Percentiles rank a stretch among this genome's conserved stretches.
Conservation (phyloP, 37 sponge, comb jelly and placozoan species). For the Beroe forskalii region DNA sequence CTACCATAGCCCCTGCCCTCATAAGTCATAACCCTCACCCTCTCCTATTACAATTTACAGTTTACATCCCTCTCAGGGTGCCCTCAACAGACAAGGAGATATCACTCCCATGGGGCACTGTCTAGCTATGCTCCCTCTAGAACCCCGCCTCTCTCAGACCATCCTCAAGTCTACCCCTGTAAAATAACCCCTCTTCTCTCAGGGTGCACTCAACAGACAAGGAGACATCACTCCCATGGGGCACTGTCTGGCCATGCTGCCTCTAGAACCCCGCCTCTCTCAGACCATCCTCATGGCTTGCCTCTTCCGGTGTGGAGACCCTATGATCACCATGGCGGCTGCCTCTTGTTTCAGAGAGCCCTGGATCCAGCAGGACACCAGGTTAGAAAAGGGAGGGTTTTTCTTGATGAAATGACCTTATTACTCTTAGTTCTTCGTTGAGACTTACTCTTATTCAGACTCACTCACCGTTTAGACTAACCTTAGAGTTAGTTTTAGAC, state of each 20-base stretch:
- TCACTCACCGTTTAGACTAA: too few relatives aligned
- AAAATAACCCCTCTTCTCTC: too few relatives aligned
- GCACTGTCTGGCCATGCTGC: slow-evolving; percentile 52
- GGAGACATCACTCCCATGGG: slow-evolving; percentile 65
- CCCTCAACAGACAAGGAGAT: slow-evolving; percentile 36
- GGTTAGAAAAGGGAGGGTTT: too few relatives aligned
- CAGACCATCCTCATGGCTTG: slow-evolving; percentile 38
- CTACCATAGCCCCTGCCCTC: too few relatives aligned
- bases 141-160: slow-evolving; percentile 36
- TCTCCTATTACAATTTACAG: too few relatives aligned
- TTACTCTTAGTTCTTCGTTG: too few relatives aligned
- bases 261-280: slow-evolving; percentile 42
- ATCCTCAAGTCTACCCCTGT: slow-evolving; percentile 5
- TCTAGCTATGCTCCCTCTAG: slow-evolving; percentile 59
- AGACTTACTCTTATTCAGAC: too few relatives aligned
- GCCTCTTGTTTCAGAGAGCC: slow-evolving; percentile 81
- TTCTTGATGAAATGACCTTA: too few relatives aligned
- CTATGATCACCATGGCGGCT: slow-evolving; percentile 81
- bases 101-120: slow-evolving; percentile 65
- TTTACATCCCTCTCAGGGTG: slow-evolving; percentile 59
- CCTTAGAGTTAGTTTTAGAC: too few relatives aligned
- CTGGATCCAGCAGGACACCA: slow-evolving; percentile 64
- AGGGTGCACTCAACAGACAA: slow-evolving; percentile 48
- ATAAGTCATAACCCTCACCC: too few relatives aligned
- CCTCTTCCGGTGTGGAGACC: slow-evolving; percentile 76